phyloP scores from a whole-genome alignment of 2,888 invertebrate genomes.

The Tortricodes alternella region DNA sequence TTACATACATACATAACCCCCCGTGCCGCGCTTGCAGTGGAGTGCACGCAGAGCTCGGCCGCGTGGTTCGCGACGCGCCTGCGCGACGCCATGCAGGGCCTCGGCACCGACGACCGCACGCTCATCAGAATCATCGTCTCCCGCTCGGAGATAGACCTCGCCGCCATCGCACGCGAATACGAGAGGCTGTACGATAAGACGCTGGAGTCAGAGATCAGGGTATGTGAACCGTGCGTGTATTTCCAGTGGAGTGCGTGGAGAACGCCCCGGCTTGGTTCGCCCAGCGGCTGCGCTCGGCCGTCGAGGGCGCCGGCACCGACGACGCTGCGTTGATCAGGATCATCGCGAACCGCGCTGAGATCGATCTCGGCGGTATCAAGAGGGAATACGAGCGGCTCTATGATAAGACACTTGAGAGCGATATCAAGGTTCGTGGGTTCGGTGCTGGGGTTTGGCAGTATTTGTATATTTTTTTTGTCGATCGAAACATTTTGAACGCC shows the following conservation, averaged over 20 bases:
- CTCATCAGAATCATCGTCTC: slow-evolving; percentile 88
- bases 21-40: slow-evolving; percentile 73
- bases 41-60: slow-evolving; percentile 85
- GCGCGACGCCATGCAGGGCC: slow-evolving; percentile 85
- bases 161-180: slow-evolving; percentile 86
- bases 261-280: slow-evolving; percentile 88
- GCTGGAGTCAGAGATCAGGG: slow-evolving; percentile 84
- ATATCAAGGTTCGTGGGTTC: slow-evolving; percentile 76
- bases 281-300: slow-evolving; percentile 83
- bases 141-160: slow-evolving; percentile 87
- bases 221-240: slow-evolving; percentile 53
- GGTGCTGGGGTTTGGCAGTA: background rate
- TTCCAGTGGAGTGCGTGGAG: slow-evolving; percentile 88
- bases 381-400: slow-evolving; percentile 86
- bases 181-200: slow-evolving; percentile 87
- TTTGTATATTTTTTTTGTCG: background rate
- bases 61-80: slow-evolving; percentile 87
- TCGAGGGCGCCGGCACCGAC: slow-evolving; percentile 88
- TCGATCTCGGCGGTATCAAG: slow-evolving; percentile 87
- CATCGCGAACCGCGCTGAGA: slow-evolving; percentile 85
- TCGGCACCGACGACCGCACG: slow-evolving; percentile 88
- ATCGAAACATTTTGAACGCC: too few relatives aligned
- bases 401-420: slow-evolving; percentile 86
- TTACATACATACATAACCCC: background rate
- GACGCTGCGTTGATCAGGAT: slow-evolving; percentile 87